A percentile compares a stretch with the other conserved stretches of the same genome.
Conservation (phyloP, 2,888 invertebrate species). For the Apodemia mormo region DNA sequence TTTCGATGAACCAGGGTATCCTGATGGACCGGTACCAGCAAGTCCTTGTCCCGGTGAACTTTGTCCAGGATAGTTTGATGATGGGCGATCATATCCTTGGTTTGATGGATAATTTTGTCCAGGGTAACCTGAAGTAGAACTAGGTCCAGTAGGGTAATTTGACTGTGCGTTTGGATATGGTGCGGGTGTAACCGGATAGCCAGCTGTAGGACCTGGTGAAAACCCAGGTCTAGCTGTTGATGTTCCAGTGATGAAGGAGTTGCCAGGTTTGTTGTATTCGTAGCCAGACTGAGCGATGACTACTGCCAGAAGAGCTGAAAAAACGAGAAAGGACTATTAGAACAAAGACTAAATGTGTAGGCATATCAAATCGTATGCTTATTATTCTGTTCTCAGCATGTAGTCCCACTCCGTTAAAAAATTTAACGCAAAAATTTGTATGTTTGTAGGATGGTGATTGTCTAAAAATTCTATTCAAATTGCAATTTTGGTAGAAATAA, state of each 20-base stretch:
- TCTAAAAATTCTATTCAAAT: no score
- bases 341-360: not conserved
- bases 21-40: slow-evolving; percentile 38
- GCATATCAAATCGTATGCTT: no score
- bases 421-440: no score
- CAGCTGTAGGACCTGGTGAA: slow-evolving; percentile 46
- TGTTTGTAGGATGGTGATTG: no score
- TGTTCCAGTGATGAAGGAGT: slow-evolving; percentile 75
- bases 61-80: slow-evolving; percentile 35
- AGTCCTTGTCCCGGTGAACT: slow-evolving; percentile 30
- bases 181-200: slow-evolving; percentile 48
- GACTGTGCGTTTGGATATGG: slow-evolving; percentile 53
- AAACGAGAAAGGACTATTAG: slow-evolving; percentile 36
- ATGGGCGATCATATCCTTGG: slow-evolving; percentile 14
- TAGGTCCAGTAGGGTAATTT: slow-evolving; percentile 50
- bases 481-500: no score
- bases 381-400: no score
- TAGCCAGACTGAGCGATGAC: slow-evolving; percentile 85
- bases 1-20: slow-evolving; percentile 36
- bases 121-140: slow-evolving; percentile 33
- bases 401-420: no score
- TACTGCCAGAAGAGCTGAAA: slow-evolving; percentile 66
- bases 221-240: slow-evolving; percentile 53
- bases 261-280: slow-evolving; percentile 86
- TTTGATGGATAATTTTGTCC: slow-evolving; percentile 50